Conservation (phyloP, 1,140 invertebrate species). For the Penaeus vannamei region DNA sequence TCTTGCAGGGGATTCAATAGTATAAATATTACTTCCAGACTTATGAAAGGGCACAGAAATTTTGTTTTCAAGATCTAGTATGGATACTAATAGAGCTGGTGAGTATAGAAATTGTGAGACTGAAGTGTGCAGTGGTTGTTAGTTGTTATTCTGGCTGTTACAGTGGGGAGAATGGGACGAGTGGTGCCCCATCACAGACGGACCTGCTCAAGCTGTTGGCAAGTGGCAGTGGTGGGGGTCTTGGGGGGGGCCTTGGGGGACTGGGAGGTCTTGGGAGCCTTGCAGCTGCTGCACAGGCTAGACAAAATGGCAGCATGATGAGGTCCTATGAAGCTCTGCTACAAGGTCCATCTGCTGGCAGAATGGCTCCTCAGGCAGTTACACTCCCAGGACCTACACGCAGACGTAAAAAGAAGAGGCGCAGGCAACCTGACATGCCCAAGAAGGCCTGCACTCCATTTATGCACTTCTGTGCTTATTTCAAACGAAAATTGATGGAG, state of each 20-base stretch:
- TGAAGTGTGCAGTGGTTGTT: constrained; percentile 61
- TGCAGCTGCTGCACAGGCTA: constrained; percentile 65
- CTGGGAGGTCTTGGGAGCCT: constrained; percentile 65
- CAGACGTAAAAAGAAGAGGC: constrained; percentile 68
- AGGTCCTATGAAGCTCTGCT: constrained; percentile 67
- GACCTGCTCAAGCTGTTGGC: constrained; percentile 68
- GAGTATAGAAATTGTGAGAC: constrained; percentile 46
- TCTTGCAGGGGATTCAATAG: constrained; percentile 26
- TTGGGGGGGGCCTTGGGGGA: constrained; percentile 64
- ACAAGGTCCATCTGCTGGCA: constrained; percentile 63
- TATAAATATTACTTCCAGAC: constrained; percentile 22
- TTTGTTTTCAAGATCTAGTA: constrained; percentile 36
- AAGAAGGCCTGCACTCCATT: constrained; percentile 68
- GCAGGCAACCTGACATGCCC: constrained; percentile 68
- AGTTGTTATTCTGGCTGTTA: constrained; percentile 67
- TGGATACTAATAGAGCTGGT: constrained; percentile 47
- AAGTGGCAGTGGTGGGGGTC: constrained; percentile 56
- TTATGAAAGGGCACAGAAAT: constrained; percentile 17
- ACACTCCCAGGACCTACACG: constrained; percentile 67
- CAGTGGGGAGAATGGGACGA: constrained; percentile 68
- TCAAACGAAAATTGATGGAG: constrained; percentile 68
- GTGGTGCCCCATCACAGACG: constrained; percentile 67
- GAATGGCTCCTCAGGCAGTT: constrained; percentile 64
- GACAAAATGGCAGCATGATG: constrained; percentile 68
- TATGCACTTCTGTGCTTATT: constrained; percentile 68